Base-by-base conservation (phyloP, 2,797 vertebrate genomes). In the Botia almorhae region DNA sequence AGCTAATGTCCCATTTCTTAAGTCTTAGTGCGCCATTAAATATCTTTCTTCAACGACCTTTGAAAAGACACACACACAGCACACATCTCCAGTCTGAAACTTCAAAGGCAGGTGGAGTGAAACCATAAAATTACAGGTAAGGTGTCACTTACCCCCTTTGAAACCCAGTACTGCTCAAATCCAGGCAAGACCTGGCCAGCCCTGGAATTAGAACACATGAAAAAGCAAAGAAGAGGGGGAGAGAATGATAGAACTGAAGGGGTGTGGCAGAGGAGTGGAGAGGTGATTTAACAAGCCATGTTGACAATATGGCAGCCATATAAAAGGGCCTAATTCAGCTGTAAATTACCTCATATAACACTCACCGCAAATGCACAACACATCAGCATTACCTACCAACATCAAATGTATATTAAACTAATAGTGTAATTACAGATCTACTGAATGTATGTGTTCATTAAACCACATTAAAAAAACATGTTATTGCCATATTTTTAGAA, bases 51-150 rank as follows among this genome's bases (percentile, higher is more conserved):
- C 29, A 75, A 55, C 33, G 46, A 69, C 56, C 16, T 53, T 71
- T 71, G 3, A 60, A 53, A 71, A 69, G 58, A 63, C 73, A 74
- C 72, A 75, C 70, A 84, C 89, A 88, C 86, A 86, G 83, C 85
- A 88, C 88, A 81, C 88, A 83, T 85, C 85, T 84, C 82, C 72
- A 87, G 89, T 89, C 89, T 88, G 92, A 93, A 91, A 94, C 94
- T 93, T 95, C 93, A 95, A 95, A 94, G 93, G 89, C 92, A 93
- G 92, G 91, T 93, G 90, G 92, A 94, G 93, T 93, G 92, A 94
- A 95, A 94, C 93, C 93, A 91, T 93, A 89, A 94, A 95, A 94
- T 95, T 94, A 95, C 93, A 94, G 93, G 91, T 91, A 93, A 93
- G 94, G 94, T 95, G 93, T 95, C 94, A 93, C 93, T 93, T 94